phyloP scores from a whole-genome alignment of 2,113 vertebrate genomes.

The Podarcis muralis region DNA sequence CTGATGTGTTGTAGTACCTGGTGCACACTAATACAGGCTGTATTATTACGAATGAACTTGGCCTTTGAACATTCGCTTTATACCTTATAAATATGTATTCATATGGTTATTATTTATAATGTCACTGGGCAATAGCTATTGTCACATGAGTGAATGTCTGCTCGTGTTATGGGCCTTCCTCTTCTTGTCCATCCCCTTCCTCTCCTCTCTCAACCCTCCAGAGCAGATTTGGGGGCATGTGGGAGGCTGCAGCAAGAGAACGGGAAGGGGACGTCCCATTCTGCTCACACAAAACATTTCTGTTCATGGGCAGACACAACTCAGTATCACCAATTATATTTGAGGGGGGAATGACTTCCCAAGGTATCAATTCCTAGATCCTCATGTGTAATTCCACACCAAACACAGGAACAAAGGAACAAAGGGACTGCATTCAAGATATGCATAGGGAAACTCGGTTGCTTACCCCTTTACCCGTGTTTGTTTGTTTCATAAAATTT shows the following conservation, averaged over 20 bases:
- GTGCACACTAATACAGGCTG: neutral
- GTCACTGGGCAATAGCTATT: no score
- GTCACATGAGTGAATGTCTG: neutral
- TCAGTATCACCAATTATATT: neutral
- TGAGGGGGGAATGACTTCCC: neutral
- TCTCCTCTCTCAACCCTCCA: no score
- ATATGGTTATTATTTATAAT: neutral
- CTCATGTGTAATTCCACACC: neutral
- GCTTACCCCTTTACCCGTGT: neutral
- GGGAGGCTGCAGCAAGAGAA: no score
- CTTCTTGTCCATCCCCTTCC: no score
- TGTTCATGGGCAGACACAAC: no score
- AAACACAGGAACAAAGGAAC: slow-evolving; percentile 32
- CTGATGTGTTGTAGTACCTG: slow-evolving; percentile 43
- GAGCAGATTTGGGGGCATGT: no score
- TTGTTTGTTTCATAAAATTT: neutral
- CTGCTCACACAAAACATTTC: no score
- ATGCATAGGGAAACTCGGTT: neutral
- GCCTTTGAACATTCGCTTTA: slow-evolving; percentile 19
- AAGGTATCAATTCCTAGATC: neutral
- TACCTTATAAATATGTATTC: neutral
- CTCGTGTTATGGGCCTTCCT: no score
- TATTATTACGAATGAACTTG: slow-evolving; percentile 24
- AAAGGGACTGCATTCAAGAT: neutral
- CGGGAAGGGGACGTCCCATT: no score